Evolutionary conservation across 1,140 invertebrate species (phyloP), one percentile per base, ranked within the genome.

Genomic region (Goniozus legneri): DNA sequence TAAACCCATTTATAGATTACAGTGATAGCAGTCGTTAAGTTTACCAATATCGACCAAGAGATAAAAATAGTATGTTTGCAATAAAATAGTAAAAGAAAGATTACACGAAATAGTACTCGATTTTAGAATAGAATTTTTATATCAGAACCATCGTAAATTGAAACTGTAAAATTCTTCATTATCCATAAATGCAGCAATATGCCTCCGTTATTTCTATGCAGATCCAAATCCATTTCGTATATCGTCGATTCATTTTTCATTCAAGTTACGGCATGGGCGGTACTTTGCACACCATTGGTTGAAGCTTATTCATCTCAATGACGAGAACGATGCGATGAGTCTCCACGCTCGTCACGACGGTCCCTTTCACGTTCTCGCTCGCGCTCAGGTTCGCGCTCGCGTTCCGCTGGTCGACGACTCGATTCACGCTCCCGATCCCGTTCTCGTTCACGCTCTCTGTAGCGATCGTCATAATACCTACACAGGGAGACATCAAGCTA

Each of bases 381-480:
- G 12, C 83, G 76, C 57, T 83, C 82, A 8, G 80, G 76, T 55
- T 86, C 85, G 46, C 85, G 74, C 46, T 79, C 78, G 16, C 77
- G 69, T 50, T 79, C 77, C 3, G 71, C 64, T 59, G 69, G 70
- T 61, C 71, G 63, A 44, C 73, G 63, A 50, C 64, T 71, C 43
- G 71, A 50, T 54, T 74, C 72, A 50, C 72, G 67, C 44, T 77
- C 75, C 46, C 78, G 69, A 58, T 78, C 77, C 63, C 77, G 62
- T 47, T 74, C 72, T 44, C 77, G 66, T 51, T 77, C 78, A 50
- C 77, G 79, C 63, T 88, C 86, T 59, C 86, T 81, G 77, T 89
- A 89, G 51, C 88, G 79, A 70, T 89, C 87, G 56, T 89, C 87
- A 77, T 91, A 89, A 78, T 89, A 91, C 52, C 86, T 77, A 72